Percentiles rank a stretch among this genome's conserved stretches.
Evolutionary conservation across 2,113 vertebrate genomes (phyloP).

Genomic region (Oncorhynchus mykiss): DNA sequence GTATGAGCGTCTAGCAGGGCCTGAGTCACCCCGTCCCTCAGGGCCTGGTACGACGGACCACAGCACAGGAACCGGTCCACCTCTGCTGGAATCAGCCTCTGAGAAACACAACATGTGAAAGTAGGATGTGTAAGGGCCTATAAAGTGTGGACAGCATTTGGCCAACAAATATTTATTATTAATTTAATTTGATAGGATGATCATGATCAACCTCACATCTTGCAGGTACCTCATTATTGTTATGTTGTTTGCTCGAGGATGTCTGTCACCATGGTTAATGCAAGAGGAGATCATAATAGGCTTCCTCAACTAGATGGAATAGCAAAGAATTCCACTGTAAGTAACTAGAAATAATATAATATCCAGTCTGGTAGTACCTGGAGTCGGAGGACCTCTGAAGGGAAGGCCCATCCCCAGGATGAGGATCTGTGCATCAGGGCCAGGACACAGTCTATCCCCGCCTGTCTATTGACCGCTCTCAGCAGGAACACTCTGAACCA

Average conservation of each 20-base stretch:
- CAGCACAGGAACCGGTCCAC: conserved; percentile 70
- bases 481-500: conserved; percentile 74
- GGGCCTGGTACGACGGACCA: conserved; percentile 47
- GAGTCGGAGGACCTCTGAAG: conserved; percentile 51
- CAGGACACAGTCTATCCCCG: conserved; percentile 53
- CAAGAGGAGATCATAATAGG: too few species aligned
- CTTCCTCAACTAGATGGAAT: not conserved
- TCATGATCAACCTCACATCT: too few species aligned
- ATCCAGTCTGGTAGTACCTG: conserved; percentile 53
- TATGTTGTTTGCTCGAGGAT: too few species aligned
- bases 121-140: not conserved
- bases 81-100: conserved; percentile 31
- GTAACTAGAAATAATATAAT: too few species aligned
- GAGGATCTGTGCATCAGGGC: conserved; percentile 52
- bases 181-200: too few species aligned
- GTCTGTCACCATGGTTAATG: too few species aligned
- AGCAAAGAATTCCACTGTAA: too few species aligned
- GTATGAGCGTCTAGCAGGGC: conserved; percentile 39
- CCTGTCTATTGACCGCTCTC: conserved; percentile 55
- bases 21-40: conserved; percentile 52
- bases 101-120: not conserved
- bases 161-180: too few species aligned
- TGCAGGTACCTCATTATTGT: too few species aligned
- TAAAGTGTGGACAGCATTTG: too few species aligned
- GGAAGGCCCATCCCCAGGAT: conserved; percentile 64